Percentiles rank a stretch among this genome's conserved stretches.
These are phyloP conservation scores for Zaprionus lachaisei DNA, from an alignment of 1,140 invertebrate genomes.

Conservation along the genomic window DNA sequence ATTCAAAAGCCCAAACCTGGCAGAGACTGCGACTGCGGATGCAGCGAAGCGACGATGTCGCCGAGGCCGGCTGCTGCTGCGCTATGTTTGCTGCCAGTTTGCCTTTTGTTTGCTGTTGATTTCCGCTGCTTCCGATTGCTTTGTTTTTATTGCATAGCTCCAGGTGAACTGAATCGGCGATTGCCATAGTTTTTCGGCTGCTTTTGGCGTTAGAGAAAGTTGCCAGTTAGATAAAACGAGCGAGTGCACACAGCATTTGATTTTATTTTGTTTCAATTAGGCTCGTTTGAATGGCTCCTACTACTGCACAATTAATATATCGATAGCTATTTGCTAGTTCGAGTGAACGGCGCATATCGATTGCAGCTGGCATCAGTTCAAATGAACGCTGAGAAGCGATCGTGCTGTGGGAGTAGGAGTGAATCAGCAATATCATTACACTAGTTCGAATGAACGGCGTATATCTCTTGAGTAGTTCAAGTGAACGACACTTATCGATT, in stretches of 20 bases:
- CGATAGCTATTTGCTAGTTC: background rate
- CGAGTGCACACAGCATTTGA: conserved; percentile 21
- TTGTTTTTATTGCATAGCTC: conserved; percentile 69
- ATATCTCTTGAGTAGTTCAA: background rate
- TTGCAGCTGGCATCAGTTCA: background rate
- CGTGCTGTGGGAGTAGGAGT: background rate
- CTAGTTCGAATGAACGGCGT: background rate
- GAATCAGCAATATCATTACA: too few relatives aligned
- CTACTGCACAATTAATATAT: background rate
- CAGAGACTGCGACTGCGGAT: conserved; percentile 22
- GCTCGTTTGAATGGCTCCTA: background rate
- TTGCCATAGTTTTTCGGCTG: conserved; percentile 9
- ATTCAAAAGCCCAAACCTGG: conserved; percentile 10
- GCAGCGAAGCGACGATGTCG: conserved; percentile 36
- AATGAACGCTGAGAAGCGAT: background rate
- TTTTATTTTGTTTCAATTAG: conserved; percentile 2
- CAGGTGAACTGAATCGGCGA: conserved; percentile 38
- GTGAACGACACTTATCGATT: background rate
- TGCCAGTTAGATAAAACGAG: conserved; percentile 21
- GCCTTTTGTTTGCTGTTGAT: conserved; percentile 75
- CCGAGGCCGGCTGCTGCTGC: background rate
- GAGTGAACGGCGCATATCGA: background rate
- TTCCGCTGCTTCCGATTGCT: conserved; percentile 77
- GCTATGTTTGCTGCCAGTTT: conserved; percentile 36
- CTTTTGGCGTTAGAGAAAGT: conserved; percentile 12